Conservation (phyloP, 2,113 vertebrate genomes). For the Xenotilapia caudafasciata region DNA sequence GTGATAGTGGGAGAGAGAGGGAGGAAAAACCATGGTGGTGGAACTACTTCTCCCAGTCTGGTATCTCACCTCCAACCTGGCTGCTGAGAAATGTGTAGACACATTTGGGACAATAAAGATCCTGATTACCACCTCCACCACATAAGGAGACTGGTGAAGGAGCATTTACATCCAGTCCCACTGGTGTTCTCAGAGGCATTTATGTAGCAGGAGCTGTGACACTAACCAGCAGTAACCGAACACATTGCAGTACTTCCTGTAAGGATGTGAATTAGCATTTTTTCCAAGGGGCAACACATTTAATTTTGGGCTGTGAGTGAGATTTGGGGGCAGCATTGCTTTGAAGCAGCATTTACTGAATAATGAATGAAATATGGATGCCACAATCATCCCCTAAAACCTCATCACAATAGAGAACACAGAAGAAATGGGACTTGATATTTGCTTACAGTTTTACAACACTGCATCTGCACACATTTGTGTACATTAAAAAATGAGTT, state of each 20-base stretch:
- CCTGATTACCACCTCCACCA: background rate
- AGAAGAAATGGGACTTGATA: background rate
- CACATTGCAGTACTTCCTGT: background rate
- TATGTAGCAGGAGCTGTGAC: background rate
- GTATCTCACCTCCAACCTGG: constrained; percentile 82
- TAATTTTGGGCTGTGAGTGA: background rate
- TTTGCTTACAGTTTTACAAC: background rate
- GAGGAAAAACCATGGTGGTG: constrained; percentile 96
- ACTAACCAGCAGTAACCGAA: background rate
- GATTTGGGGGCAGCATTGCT: background rate
- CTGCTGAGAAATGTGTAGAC: constrained; percentile 79
- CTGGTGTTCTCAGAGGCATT: background rate
- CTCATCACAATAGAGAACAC: background rate
- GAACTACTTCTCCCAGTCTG: constrained; percentile 87
- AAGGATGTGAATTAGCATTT: background rate
- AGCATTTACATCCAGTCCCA: background rate
- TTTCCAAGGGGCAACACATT: background rate
- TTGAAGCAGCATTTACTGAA: background rate
- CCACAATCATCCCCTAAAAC: background rate
- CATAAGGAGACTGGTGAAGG: background rate
- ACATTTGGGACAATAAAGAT: background rate
- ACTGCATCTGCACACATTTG: background rate
- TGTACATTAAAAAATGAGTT: background rate
- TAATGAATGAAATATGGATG: background rate
- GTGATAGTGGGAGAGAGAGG: constrained; percentile 42